Base-by-base conservation (phyloP, 2,888 invertebrate genomes). In the Creontiades dilutus region DNA sequence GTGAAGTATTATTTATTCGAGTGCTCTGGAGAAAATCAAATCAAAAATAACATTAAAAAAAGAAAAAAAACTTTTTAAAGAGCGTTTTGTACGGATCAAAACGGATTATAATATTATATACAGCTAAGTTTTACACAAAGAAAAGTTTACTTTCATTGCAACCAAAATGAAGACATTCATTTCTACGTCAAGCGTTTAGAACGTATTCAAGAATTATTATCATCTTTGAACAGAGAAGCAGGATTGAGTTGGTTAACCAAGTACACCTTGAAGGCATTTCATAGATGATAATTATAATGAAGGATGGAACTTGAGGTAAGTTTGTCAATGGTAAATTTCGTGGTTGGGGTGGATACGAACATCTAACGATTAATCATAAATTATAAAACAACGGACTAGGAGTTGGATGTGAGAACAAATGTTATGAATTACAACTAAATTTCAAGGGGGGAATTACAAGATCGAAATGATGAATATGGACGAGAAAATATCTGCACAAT, bases 101-200 rank as follows among this genome's bases (percentile, higher is more conserved):
- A 76, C 76, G 46, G 76, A 76, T 78, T 78, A 78, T 12, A 78
- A 78, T 78, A 47, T 28, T 78, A 46, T 46, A 78, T 78, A 78
- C 78, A 78, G 46, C 78, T 78, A 78, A 46, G 14, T 78, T 78
- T 78, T 78, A 46, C 37, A 78, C 47, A 78, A 78, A 78, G 47
- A 78, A 78, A 78, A 78, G 76, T 76, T 28, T 27, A 37, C 28
- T 46, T 78, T 47, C 46, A 78, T 78, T 46, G 78, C 78, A 78
- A 37, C 19, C 28, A 78, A 78, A 78, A 78, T 78, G 78, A 78
- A 37, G 78, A 46, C 78, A 78, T 78, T 37, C 68, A 68, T 68
- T 78, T 78, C 78, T 78, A 78, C 78, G 37, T 19, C 23, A 78
- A 78, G 78, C 78, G 78, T 78, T 78, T 78, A 46, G 78, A 78